Evolutionary conservation across 2,113 vertebrate species (phyloP).

Genomic region (Myiagra hebetior): DNA sequence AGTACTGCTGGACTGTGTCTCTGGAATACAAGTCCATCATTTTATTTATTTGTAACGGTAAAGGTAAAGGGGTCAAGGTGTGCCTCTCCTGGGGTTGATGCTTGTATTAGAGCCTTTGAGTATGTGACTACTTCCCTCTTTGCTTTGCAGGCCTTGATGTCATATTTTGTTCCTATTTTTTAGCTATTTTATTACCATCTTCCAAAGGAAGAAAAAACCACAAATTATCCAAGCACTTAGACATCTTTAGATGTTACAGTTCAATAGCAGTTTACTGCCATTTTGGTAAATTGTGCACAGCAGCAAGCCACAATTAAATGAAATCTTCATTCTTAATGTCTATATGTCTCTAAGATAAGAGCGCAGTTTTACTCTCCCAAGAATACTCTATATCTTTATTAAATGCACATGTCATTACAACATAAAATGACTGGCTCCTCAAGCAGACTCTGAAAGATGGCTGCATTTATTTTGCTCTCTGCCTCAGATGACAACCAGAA

Average conservation of each 20-base stretch:
- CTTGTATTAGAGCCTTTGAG: not conserved
- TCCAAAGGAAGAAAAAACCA: not conserved
- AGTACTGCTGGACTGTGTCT: not conserved
- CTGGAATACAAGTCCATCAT: not conserved
- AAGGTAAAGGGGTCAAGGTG: not conserved
- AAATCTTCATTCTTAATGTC: slow-evolving; percentile 51
- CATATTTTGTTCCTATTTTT: slow-evolving; percentile 8
- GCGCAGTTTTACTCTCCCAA: slow-evolving; percentile 35
- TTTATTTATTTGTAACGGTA: not conserved
- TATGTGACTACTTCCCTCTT: not conserved
- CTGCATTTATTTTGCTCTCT: not conserved
- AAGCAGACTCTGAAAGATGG: slow-evolving; percentile 20
- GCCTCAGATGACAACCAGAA: not conserved
- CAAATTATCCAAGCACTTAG: slow-evolving; percentile 64
- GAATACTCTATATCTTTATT: slow-evolving; percentile 45
- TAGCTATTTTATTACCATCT: slow-evolving; percentile 13
- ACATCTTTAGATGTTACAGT: slow-evolving; percentile 60
- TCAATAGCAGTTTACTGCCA: slow-evolving; percentile 63
- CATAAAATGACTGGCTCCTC: slow-evolving; percentile 3
- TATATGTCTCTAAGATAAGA: slow-evolving; percentile 3
- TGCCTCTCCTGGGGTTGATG: not conserved
- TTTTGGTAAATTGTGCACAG: slow-evolving; percentile 66
- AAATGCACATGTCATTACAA: slow-evolving; percentile 50
- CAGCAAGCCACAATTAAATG: slow-evolving; percentile 63
- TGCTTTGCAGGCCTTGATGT: not conserved